These are phyloP conservation scores for Hemibagrus guttatus DNA, from an alignment of 2,797 vertebrate genomes.

Conservation along the genomic window DNA sequence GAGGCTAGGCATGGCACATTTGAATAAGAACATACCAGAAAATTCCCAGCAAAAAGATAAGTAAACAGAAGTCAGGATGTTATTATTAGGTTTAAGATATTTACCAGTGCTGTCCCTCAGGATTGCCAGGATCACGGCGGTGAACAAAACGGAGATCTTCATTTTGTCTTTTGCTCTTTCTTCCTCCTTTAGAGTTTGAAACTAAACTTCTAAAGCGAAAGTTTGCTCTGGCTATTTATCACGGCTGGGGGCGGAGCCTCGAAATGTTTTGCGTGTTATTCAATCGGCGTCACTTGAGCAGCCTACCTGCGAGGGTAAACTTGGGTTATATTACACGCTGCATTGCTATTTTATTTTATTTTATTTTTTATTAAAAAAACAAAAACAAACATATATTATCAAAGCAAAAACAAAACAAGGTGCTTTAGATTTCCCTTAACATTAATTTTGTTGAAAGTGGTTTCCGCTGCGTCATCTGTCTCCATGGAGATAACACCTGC, in stretches of 20 bases:
- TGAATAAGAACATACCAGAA: background rate
- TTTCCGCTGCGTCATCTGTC: conserved; percentile 42
- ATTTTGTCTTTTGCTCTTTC: conserved; percentile 18
- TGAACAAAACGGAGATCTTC: conserved; percentile 32
- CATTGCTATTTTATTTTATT: too few relatives aligned
- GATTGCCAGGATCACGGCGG: conserved; percentile 17
- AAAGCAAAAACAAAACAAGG: background rate
- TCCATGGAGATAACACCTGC: background rate
- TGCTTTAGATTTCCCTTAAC: background rate
- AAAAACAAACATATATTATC: background rate
- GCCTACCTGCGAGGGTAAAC: background rate
- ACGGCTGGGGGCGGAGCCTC: conserved; percentile 32
- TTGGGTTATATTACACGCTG: background rate
- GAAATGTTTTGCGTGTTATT: background rate
- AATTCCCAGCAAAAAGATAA: background rate
- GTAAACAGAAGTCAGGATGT: background rate
- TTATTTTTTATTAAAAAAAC: background rate
- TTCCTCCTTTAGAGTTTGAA: background rate
- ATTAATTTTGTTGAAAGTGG: too few relatives aligned
- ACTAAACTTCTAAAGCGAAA: conserved; percentile 29
- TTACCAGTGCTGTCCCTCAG: conserved; percentile 45
- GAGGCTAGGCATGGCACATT: background rate
- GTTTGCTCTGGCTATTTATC: conserved; percentile 43
- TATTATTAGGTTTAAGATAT: conserved; percentile 5
- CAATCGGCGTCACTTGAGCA: background rate